Evolutionary conservation across 1,140 invertebrate species (phyloP).

Genomic region (Sycophaga agraensis): DNA sequence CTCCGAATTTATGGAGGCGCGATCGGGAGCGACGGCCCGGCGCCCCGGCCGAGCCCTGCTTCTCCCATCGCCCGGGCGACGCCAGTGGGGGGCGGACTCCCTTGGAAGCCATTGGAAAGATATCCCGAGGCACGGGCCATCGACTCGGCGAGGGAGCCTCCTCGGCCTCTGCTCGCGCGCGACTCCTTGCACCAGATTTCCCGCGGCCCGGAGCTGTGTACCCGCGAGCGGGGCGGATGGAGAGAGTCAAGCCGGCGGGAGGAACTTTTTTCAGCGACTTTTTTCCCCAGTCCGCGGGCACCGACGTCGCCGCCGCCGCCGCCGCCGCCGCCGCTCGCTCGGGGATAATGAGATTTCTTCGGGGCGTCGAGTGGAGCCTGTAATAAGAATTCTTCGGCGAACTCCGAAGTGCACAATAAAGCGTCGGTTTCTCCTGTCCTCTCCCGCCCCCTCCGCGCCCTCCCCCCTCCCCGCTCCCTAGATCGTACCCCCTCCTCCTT

Average conservation of each 20-base stretch:
- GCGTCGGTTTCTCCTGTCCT: neutral
- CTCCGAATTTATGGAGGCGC: no score
- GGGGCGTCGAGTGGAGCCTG: slow-evolving; percentile 1
- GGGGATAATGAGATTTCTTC: slow-evolving; percentile 29
- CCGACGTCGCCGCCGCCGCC: neutral
- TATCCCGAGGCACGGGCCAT: neutral
- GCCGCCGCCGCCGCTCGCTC: neutral
- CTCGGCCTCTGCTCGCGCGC: no score
- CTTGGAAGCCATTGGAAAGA: neutral
- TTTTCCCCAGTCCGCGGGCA: neutral
- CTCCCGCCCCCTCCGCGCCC: neutral
- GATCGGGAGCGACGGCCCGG: no score
- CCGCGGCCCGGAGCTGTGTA: no score
- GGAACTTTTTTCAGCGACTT: slow-evolving; percentile 15
- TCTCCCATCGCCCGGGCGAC: no score
- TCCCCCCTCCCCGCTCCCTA: neutral
- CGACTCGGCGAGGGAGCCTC: neutral
- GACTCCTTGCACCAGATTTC: neutral
- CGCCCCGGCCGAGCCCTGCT: no score
- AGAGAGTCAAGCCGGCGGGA: no score
- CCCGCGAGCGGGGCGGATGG: neutral
- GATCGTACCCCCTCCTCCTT: neutral
- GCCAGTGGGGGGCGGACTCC: no score
- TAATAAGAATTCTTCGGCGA: slow-evolving; percentile 30
- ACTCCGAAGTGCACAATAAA: slow-evolving; percentile 22